Conservation (phyloP, 2,113 vertebrate species). For the Stegastes partitus region DNA sequence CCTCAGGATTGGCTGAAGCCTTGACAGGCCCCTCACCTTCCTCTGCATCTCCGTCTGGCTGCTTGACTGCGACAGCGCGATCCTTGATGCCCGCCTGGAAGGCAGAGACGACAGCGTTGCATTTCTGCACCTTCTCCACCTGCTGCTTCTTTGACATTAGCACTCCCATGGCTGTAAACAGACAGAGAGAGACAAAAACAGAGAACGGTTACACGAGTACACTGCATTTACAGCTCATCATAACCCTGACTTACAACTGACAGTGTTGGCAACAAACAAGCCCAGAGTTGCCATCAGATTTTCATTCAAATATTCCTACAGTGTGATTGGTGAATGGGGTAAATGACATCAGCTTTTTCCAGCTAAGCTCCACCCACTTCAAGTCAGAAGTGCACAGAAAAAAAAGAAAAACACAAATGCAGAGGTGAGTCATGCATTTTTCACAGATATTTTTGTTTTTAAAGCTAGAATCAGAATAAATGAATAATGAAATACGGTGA, state of each 20-base stretch:
- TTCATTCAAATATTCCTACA: conserved; percentile 1
- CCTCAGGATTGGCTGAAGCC: conserved; percentile 69
- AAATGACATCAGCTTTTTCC: no score
- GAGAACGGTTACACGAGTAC: conserved; percentile 19
- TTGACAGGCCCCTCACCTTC: conserved; percentile 80
- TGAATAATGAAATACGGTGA: no score
- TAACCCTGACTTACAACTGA: not conserved
- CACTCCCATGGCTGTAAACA: conserved; percentile 91
- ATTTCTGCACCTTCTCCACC: conserved; percentile 98
- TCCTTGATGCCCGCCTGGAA: conserved; percentile 94
- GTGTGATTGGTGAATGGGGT: not conserved
- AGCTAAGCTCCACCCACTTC: no score
- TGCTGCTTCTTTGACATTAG: conserved; percentile 98
- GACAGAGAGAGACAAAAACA: conserved; percentile 31
- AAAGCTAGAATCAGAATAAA: no score
- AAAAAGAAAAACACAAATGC: no score
- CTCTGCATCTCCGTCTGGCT: conserved; percentile 68
- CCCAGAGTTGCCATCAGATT: not conserved
- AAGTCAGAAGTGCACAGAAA: no score
- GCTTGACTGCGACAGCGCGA: conserved; percentile 76
- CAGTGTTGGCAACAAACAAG: not conserved
- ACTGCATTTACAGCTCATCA: not conserved
- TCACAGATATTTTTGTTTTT: no score
- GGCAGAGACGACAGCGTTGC: conserved; percentile 93
- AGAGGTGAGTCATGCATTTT: no score